phyloP scores from a whole-genome alignment of 2,888 invertebrate species.

The Pyrrhosoma nymphula region DNA sequence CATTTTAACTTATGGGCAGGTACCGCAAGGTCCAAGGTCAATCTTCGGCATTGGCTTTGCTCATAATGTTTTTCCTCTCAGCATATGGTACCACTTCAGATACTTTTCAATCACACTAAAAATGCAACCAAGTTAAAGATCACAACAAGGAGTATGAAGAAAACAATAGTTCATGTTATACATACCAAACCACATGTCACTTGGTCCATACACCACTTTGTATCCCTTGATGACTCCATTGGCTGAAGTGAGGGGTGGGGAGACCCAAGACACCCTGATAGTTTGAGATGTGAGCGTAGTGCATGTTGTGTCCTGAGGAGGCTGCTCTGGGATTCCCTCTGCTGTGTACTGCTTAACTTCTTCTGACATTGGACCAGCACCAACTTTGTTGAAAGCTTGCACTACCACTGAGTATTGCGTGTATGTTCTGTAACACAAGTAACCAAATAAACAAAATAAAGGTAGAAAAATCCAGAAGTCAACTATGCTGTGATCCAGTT shows the following conservation, averaged over 20 bases:
- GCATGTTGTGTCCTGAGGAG: constrained; percentile 94
- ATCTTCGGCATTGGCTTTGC: no score
- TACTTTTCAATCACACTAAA: no score
- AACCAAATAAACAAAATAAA: neutral
- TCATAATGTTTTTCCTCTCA: no score
- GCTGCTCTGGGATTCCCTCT: constrained; percentile 95
- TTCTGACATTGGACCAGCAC: constrained; percentile 93
- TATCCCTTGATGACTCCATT: constrained; percentile 98
- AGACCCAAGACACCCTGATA: constrained; percentile 96
- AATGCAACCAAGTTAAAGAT: no score
- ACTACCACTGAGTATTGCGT: constrained; percentile 97
- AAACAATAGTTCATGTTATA: constrained; percentile 73
- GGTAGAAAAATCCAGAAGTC: neutral
- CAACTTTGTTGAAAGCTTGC: constrained; percentile 96
- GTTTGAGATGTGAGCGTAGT: constrained; percentile 96
- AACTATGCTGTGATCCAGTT: neutral
- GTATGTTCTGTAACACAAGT: constrained; percentile 84
- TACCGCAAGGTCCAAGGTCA: no score
- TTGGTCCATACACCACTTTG: constrained; percentile 95
- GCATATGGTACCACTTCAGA: no score
- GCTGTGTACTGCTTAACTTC: constrained; percentile 95
- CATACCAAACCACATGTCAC: constrained; percentile 95
- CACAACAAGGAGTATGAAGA: neutral
- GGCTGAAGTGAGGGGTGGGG: constrained; percentile 93
- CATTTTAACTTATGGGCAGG: no score